Base-by-base conservation (phyloP, 2,113 vertebrate species). In the Pachycephala philippinensis region DNA sequence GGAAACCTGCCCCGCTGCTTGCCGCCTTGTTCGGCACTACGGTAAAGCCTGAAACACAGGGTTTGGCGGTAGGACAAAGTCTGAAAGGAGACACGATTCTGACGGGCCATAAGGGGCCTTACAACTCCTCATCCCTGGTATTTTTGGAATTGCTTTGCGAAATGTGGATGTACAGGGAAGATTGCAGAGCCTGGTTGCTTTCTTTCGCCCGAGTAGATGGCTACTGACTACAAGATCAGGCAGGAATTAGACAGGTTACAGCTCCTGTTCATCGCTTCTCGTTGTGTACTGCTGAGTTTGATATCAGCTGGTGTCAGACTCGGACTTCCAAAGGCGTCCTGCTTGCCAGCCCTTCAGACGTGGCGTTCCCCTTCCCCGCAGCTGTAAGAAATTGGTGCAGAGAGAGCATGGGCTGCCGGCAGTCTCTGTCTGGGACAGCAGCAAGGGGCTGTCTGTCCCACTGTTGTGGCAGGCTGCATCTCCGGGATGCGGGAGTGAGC, bases 11-110 rank as follows among this genome's bases (percentile, higher is more conserved):
- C 42, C 60, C 5, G 45, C 16, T 6, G 60, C 56, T 45, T 19
- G 3, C 23, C 9, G 11, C 16, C 11, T 14, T 26, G 1, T 11
- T 37, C 54, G 39, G n/a, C 8, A 1, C 27, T 14, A 0, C 40
- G 13, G 22, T 9, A 7, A 14, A 35, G 27, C 11, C 39, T 50
- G 23, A 78, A 72, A 30, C 56, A 27, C 23, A 8, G 7, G 27
- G 7, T 6, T 74, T 21, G 90, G 74, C 52, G 2, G 15, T 8
- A 28, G 60, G 21, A 28, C 39, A 8, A 10, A 56, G 53, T 53
- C 63, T 74, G 63, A 28, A 49, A 27, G 45, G 45, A 39, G 31
- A 19, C 2, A 3, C 2, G 1, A 8, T 77, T 84, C 15, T 52
- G 52, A 13, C 0, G 33, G 47, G 42, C 54, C 26, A 0, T 35